Evolutionary conservation across 2,113 vertebrate species (phyloP).

Genomic region (Prochilodus magdalenae): DNA sequence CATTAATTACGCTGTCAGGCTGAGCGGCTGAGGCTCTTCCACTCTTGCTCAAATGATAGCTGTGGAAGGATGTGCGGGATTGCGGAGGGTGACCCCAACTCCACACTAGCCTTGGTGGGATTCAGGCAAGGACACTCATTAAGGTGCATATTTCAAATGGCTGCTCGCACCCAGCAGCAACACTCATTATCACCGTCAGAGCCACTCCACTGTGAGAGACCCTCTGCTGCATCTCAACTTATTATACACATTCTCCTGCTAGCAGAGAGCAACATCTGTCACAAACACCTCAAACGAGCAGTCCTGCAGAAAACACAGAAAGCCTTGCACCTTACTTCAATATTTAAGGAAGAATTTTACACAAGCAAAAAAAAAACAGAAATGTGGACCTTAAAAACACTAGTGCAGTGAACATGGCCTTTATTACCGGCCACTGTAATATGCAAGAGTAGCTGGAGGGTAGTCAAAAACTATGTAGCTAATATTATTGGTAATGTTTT

Average conservation of each 20-base stretch:
- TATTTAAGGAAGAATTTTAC: neutral
- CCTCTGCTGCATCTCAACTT: constrained; percentile 20
- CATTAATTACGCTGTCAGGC: constrained; percentile 67
- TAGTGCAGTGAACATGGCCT: too few relatives aligned
- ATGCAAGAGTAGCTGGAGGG: too few relatives aligned
- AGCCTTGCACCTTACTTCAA: neutral
- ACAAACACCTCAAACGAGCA: neutral
- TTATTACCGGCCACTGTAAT: too few relatives aligned
- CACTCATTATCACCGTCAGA: constrained; percentile 39
- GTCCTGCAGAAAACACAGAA: neutral
- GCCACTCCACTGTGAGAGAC: constrained; percentile 25
- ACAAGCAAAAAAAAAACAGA: neutral
- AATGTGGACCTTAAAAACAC: neutral
- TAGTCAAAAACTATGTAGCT: too few relatives aligned
- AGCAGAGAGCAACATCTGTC: neutral
- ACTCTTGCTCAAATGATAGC: constrained; percentile 56
- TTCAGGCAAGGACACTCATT: constrained; percentile 36
- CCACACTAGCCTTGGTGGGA: neutral
- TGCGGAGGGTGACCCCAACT: constrained; percentile 35
- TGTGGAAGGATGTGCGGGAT: constrained; percentile 37
- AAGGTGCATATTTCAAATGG: constrained; percentile 32
- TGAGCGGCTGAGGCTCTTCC: constrained; percentile 57
- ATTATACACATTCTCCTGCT: neutral
- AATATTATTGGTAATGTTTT: too few relatives aligned
- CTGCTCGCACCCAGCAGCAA: constrained; percentile 26